A percentile compares a stretch with the other conserved stretches of the same genome.
Conservation (phyloP, 2,888 invertebrate genomes). For the Clistopyga incitator region DNA sequence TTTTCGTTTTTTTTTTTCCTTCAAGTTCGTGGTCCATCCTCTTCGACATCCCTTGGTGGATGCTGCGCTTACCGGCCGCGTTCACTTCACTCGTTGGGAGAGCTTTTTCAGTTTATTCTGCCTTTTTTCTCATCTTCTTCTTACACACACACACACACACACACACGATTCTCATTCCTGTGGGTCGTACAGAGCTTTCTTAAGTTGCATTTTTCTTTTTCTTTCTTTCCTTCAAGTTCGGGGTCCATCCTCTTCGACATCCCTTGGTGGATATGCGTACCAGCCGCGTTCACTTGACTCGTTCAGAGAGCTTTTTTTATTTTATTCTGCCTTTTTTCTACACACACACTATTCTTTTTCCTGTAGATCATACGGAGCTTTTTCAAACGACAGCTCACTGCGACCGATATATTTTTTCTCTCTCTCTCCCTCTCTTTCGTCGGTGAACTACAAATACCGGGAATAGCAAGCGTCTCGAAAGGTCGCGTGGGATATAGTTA, state of each 20-base stretch:
- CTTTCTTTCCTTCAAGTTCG: constrained; percentile 31
- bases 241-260: constrained; percentile 23
- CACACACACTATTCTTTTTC: constrained; percentile 51
- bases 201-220: constrained; percentile 19
- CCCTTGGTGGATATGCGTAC: constrained; percentile 39
- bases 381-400: constrained; percentile 58
- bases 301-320: constrained; percentile 30
- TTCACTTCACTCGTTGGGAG: constrained; percentile 39
- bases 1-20: constrained; percentile 22
- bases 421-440: not conserved
- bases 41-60: constrained; percentile 36
- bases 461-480: constrained; percentile 33
- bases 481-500: constrained; percentile 72
- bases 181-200: constrained; percentile 46
- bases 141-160: not conserved
- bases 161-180: constrained; percentile 54
- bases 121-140: too few relatives aligned
- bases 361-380: constrained; percentile 48
- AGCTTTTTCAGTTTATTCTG: constrained; percentile 26
- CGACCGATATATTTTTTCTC: not conserved
- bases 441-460: constrained; percentile 49
- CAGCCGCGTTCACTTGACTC: constrained; percentile 41
- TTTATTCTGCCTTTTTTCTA: not conserved
- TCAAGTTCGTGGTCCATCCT: constrained; percentile 25
- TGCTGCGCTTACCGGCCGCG: constrained; percentile 27